Percentiles rank a stretch among this genome's conserved stretches.
Evolutionary conservation across 1,140 invertebrate genomes (phyloP).

Genomic region (Argopecten irradians): DNA sequence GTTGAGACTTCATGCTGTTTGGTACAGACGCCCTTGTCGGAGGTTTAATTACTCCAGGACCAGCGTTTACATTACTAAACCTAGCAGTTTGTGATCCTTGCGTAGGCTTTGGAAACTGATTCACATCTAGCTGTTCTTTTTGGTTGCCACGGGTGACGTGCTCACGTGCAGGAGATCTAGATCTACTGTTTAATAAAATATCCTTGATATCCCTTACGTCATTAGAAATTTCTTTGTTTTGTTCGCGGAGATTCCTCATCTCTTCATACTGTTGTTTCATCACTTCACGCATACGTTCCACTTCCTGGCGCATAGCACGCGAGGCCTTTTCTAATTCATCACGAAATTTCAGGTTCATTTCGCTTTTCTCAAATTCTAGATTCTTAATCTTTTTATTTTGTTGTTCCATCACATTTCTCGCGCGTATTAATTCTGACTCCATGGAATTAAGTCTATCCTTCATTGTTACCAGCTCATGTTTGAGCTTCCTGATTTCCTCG

Average conservation of each 20-base stretch:
- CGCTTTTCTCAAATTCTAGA: constrained; percentile 59
- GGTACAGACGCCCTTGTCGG: constrained; percentile 37
- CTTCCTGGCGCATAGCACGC: constrained; percentile 66
- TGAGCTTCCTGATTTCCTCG: constrained; percentile 62
- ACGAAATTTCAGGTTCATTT: constrained; percentile 57
- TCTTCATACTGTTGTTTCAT: constrained; percentile 70
- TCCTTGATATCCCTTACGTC: constrained; percentile 69
- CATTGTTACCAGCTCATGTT: constrained; percentile 59
- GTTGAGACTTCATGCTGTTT: not conserved
- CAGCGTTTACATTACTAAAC: not conserved
- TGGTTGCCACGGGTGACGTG: constrained; percentile 2
- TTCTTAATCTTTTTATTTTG: constrained; percentile 60
- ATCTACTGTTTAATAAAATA: constrained; percentile 52
- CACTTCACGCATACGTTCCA: constrained; percentile 69
- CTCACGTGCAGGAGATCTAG: constrained; percentile 39
- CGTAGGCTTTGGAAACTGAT: constrained; percentile 26
- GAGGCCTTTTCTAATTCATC: constrained; percentile 67
- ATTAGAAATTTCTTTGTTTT: constrained; percentile 65
- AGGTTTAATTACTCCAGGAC: not conserved
- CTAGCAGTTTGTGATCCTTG: not conserved
- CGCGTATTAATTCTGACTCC: constrained; percentile 62
- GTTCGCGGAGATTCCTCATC: constrained; percentile 65
- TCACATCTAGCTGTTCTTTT: constrained; percentile 28
- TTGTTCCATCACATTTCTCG: constrained; percentile 62
- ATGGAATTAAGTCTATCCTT: constrained; percentile 60